Evolutionary conservation across 2,797 vertebrate genomes (phyloP).

Genomic region (Allobates femoralis): DNA sequence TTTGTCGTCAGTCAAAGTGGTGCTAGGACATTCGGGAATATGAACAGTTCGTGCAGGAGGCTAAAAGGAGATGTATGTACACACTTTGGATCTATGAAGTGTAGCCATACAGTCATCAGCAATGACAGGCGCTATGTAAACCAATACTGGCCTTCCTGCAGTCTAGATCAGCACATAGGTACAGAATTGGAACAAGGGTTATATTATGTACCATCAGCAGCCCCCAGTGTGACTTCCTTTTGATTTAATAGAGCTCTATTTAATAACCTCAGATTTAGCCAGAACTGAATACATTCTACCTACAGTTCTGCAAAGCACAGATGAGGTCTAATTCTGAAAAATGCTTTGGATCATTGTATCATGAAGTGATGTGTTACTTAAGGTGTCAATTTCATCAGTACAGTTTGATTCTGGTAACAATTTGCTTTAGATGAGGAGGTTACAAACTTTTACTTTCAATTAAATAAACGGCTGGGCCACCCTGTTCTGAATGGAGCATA

Average conservation of each 20-base stretch:
- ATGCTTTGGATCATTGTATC: too few relatives aligned
- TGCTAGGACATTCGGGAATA: neutral
- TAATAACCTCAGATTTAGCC: neutral
- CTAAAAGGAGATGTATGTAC: neutral
- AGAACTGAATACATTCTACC: neutral
- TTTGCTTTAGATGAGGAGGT: neutral
- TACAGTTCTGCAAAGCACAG: neutral
- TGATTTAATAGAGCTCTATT: neutral
- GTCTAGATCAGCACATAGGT: neutral
- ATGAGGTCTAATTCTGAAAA: too few relatives aligned
- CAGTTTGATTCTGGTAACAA: neutral
- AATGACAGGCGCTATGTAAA: neutral
- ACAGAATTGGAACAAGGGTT: neutral
- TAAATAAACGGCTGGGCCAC: too few relatives aligned
- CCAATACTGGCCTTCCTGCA: neutral
- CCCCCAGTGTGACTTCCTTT: neutral
- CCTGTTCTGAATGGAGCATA: too few relatives aligned
- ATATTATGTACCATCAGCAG: conserved; percentile 1
- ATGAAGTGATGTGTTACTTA: too few relatives aligned
- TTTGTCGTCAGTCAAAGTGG: neutral
- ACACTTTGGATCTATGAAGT: neutral
- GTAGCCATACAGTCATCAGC: neutral
- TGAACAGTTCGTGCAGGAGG: neutral
- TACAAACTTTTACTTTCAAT: neutral
- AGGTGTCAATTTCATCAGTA: too few relatives aligned